Evolutionary conservation across 2,888 invertebrate species (phyloP), one percentile per base, ranked within the genome.

Genomic region (Epirrhoe alternata): DNA sequence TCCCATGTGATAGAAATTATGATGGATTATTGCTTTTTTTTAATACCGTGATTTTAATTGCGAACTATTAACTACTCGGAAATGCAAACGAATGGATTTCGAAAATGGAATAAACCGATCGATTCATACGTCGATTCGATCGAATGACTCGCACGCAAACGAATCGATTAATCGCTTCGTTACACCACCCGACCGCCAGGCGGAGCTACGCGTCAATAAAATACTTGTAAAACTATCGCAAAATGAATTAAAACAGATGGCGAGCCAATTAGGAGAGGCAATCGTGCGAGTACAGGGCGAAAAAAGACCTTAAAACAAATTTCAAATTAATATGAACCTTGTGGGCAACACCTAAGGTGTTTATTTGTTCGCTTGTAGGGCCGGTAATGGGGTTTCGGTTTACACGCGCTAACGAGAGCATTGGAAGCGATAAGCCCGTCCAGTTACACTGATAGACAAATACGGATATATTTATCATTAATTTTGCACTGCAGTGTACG

Each of bases 161-260:
- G 89, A 92, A 91, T 93, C 93, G 92, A 90, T 92, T 91, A 91
- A 88, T 84, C 90, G 92, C 82, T 87, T 85, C 83, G 90, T 87
- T 90, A 86, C 90, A 83, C 86, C 82, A 77, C 67, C 75, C 81
- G 80, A 75, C 84, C 87, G 85, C 86, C 89, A 89, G 91, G 89
- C 90, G 92, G 92, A 89, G 92, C 90, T 89, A 88, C 89, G 87
- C 88, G 87, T 91, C 92, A 90, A 89, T 92, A 91, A 92, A 92
- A 92, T 92, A 90, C 92, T 90, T 92, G 92, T 92, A 91, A 91
- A 93, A 92, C 92, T 92, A 92, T 92, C 90, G 92, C 91, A 82
- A 90, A 92, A 90, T 92, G 92, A 93, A 93, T 93, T 92, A 89
- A 92, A 92, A 90, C 92, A 91, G 88, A 92, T 91, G 91, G 87